Percentiles rank a stretch among this genome's conserved stretches.
Conservation (phyloP, 2,113 vertebrate species). For the Sceloporus undulatus region DNA sequence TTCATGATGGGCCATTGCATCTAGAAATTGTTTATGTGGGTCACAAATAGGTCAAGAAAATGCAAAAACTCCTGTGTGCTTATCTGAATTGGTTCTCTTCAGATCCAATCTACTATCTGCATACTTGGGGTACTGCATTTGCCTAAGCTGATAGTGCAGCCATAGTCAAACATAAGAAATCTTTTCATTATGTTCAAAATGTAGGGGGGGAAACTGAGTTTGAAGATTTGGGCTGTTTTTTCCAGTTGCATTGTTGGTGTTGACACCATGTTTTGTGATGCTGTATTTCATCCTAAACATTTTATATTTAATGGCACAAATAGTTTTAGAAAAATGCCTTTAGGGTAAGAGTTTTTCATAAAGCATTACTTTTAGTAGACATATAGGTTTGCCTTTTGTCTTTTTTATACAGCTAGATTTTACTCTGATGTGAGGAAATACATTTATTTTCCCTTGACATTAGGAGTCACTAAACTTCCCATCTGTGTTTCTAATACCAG, state of each 20-base stretch:
- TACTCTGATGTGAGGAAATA: not conserved
- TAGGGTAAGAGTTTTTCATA: not conserved
- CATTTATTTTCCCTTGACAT: constrained; percentile 8
- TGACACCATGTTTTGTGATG: not conserved
- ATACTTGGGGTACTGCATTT: not conserved
- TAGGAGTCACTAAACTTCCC: constrained; percentile 18
- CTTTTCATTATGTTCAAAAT: not conserved
- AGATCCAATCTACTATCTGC: not conserved
- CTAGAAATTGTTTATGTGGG: not conserved
- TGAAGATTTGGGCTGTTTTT: not conserved
- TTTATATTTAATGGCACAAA: constrained; percentile 10
- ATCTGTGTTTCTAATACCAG: constrained; percentile 35
- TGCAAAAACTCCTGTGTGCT: not conserved
- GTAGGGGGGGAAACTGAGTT: not conserved
- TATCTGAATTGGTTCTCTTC: not conserved
- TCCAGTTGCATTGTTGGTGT: not conserved
- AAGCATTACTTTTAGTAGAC: not conserved
- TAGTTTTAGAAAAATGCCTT: not conserved
- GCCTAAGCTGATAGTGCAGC: not conserved
- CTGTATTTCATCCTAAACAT: not conserved
- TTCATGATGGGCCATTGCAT: not conserved
- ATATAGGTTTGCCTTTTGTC: not conserved
- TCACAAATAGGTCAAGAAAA: not conserved
- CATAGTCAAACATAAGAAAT: not conserved
- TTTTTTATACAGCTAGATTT: not conserved